Base-by-base conservation (phyloP, 2,888 invertebrate species). In the Thymelicus sylvestris region DNA sequence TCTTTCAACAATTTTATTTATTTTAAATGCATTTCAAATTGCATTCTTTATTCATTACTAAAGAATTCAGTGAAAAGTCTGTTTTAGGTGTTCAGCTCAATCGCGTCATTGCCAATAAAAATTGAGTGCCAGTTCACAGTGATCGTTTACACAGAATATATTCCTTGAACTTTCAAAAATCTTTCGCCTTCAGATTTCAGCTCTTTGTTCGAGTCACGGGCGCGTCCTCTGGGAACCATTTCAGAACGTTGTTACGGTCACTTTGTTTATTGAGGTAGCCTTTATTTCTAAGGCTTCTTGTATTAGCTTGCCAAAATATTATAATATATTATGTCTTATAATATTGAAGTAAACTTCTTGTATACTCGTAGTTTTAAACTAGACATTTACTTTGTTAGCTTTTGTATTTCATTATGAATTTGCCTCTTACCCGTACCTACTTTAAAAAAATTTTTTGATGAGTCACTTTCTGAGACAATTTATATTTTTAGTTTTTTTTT, bases 161-260 rank as follows among this genome's bases (percentile, higher is more conserved):
- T 73, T 72, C 71, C 64, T 74, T 57, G 73, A 70, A 68, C 74
- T 83, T 87, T 62, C 79, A 79, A 86, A 87, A 88, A 83, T 82
- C 82, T 83, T 85, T 81, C 81, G 80, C 83, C 78, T 81, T 81
- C 80, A 87, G 84, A 86, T 86, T 85, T 77, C 75, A 78, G 74
- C 80, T 82, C 86, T 88, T 88, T 88, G 87, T 88, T 82, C 83
- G 72, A 83, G 86, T 88, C 87, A 88, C 87, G 87, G 83, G 78
- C 80, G 76, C 72, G 77, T 85, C 84, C 84, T 87, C 76, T 59
- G 81, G 83, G 82, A 77, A 66, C 76, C 75, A 78, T 77, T 77
- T 41, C 60, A 47, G 31, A 41, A 68, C 41, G 41, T 19, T 47
- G 38, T 63, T 63, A 48, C 24, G 48, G 59, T 48, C 50, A 48